Evolutionary conservation across 2,113 vertebrate species (phyloP), one percentile per base, ranked within the genome.

Genomic region (Chamaea fasciata): DNA sequence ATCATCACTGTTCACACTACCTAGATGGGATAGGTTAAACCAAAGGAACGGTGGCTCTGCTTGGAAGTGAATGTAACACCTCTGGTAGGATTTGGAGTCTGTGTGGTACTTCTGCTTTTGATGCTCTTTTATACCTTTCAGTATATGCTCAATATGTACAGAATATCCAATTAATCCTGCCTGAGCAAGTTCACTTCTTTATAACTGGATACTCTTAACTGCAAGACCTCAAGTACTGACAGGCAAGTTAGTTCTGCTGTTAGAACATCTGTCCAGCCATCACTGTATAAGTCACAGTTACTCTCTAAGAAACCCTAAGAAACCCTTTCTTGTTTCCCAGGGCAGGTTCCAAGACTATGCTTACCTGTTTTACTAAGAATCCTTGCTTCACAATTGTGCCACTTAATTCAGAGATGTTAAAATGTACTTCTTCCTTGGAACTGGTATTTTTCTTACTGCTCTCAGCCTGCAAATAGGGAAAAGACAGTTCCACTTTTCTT

Each of bases 281-380:
- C 37, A 18, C 16, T 1, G 0, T 20, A 3, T 14, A 90, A 64
- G 26, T 62, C 62, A 46, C 41, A 15, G 63, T 74, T 42, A 31
- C 52, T 56, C 65, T 65, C 76, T 47, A 59, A 65, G 64, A 79
- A 81, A 22, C 10, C 31, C 8, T 21, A 63, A 60, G 28, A 89
- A 44, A 46, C 44, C 44, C 19, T 77, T 77, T 83, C 60, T 59
- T 60, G 27, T 80, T 75, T 89, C 68, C 15, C 1, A 1, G 3
- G 10, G 41, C 71, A 82, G 24, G 39, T 67, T 85, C 76, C 67
- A 88, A 88, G 46, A 23, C 16, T 28, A 9, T 76, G 20, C 52
- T 94, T 92, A 99, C 99, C 99, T 99, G 99, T 97, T 99, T 99
- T 46, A 99, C 97, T 94, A 99, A 97, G 92, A 97, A 99, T 82